phyloP scores from a whole-genome alignment of 2,113 vertebrate genomes.

The Paralichthys olivaceus region DNA sequence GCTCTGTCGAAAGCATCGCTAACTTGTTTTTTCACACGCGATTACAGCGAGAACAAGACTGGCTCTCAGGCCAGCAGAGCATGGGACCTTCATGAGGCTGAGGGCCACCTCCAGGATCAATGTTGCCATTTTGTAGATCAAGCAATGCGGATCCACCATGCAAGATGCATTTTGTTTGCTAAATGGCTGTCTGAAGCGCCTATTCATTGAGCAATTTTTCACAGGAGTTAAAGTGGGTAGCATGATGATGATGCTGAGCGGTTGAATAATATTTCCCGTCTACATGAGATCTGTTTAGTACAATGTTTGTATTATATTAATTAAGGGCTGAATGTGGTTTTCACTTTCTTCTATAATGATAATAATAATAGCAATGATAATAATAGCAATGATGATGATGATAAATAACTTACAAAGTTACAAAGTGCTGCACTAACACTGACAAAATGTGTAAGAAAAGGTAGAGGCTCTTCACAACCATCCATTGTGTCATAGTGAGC shows the following conservation, averaged over 20 bases:
- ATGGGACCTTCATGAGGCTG: slow-evolving; percentile 78
- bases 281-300: slow-evolving; percentile 67
- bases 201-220: slow-evolving; percentile 80
- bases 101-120: slow-evolving; percentile 77
- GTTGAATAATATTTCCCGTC: slow-evolving; percentile 67
- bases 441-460: too few species aligned
- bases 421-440: neutral
- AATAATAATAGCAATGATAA: neutral
- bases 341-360: neutral
- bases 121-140: slow-evolving; percentile 79
- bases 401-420: neutral
- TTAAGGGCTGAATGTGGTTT: slow-evolving; percentile 7
- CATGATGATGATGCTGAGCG: slow-evolving; percentile 64
- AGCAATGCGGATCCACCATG: slow-evolving; percentile 75
- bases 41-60: slow-evolving; percentile 77
- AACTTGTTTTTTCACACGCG: slow-evolving; percentile 80
- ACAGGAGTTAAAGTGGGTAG: slow-evolving; percentile 73
- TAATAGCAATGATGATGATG: neutral
- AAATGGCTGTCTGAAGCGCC: slow-evolving; percentile 68
- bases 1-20: slow-evolving; percentile 69
- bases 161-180: slow-evolving; percentile 80
- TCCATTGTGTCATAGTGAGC: too few species aligned
- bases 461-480: too few species aligned
- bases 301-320: slow-evolving; percentile 71
- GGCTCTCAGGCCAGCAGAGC: slow-evolving; percentile 70